A percentile compares a stretch with the other conserved stretches of the same genome.
Evolutionary conservation across 2,888 invertebrate species (phyloP).

Genomic region (Phlogophora meticulosa): DNA sequence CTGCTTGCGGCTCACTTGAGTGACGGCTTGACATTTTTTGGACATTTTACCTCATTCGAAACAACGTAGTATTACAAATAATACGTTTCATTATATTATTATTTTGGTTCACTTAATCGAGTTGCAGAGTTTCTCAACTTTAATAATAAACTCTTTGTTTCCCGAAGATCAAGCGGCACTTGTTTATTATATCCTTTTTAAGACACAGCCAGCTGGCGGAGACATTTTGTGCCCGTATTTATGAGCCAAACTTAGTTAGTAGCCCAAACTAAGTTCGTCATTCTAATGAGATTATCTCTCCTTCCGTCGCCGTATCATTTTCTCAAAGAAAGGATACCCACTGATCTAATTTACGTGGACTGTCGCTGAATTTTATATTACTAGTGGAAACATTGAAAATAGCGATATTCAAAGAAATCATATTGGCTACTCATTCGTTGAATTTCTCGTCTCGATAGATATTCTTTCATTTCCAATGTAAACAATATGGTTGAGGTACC

Average conservation of each 20-base stretch:
- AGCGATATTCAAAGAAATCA: constrained; percentile 8
- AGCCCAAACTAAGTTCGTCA: constrained; percentile 70
- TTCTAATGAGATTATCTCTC: constrained; percentile 70
- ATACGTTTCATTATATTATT: constrained; percentile 55
- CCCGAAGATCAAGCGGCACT: constrained; percentile 63
- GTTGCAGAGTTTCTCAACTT: constrained; percentile 53
- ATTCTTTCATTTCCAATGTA: not conserved
- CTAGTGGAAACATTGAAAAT: constrained; percentile 26
- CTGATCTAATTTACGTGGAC: constrained; percentile 65
- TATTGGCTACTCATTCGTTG: constrained; percentile 2
- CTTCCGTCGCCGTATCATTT: constrained; percentile 63
- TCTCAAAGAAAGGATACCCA: constrained; percentile 66
- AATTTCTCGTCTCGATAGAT: not conserved
- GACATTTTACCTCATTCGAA: constrained; percentile 46
- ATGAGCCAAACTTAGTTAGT: constrained; percentile 71
- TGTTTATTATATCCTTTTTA: constrained; percentile 70
- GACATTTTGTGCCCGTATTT: constrained; percentile 70
- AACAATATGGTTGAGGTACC: not conserved
- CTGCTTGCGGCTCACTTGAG: constrained; percentile 70
- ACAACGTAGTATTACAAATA: constrained; percentile 3
- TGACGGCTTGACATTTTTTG: constrained; percentile 79
- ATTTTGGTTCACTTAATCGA: constrained; percentile 34
- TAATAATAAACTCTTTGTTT: constrained; percentile 66
- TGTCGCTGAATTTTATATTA: constrained; percentile 54
- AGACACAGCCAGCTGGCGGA: constrained; percentile 68